phyloP scores from a whole-genome alignment of 2,797 vertebrate species.

The Pampus argenteus region DNA sequence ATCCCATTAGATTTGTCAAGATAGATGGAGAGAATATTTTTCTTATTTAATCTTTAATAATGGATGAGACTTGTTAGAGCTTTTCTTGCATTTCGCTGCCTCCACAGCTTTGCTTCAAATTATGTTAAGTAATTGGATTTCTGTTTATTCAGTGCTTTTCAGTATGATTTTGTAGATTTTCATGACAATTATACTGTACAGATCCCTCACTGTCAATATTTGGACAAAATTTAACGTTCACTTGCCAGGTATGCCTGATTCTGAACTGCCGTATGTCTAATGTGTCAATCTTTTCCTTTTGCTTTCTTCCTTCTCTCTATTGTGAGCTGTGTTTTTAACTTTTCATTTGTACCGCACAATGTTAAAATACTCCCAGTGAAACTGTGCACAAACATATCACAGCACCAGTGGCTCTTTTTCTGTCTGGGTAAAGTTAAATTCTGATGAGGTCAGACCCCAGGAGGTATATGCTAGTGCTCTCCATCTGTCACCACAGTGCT shows the following conservation, averaged over 20 bases:
- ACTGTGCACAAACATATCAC: conserved; percentile 29
- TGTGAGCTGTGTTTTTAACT: background rate
- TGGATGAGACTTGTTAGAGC: background rate
- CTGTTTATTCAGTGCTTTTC: conserved; percentile 1
- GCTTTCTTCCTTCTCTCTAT: background rate
- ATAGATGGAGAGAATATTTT: background rate
- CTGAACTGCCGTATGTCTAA: background rate
- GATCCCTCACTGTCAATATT: background rate
- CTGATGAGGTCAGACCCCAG: conserved; percentile 72
- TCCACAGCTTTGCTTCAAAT: background rate
- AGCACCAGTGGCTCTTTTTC: conserved; percentile 41
- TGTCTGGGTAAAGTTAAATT: conserved; percentile 64
- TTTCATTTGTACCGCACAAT: background rate
- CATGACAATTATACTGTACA: background rate
- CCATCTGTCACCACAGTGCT: conserved; percentile 69
- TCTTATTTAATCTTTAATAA: conserved; percentile 18
- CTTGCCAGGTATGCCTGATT: background rate
- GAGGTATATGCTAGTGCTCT: conserved; percentile 62
- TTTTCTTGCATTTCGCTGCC: conserved; percentile 6
- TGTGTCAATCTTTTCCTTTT: background rate
- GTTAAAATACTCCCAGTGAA: conserved; percentile 7
- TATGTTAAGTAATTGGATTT: conserved; percentile 4
- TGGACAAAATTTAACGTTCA: background rate
- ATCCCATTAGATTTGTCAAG: background rate
- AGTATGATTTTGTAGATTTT: background rate